A percentile compares a stretch with the other conserved stretches of the same genome.
phyloP scores from a whole-genome alignment of 2,797 vertebrate genomes.

The Danio aesculapii region DNA sequence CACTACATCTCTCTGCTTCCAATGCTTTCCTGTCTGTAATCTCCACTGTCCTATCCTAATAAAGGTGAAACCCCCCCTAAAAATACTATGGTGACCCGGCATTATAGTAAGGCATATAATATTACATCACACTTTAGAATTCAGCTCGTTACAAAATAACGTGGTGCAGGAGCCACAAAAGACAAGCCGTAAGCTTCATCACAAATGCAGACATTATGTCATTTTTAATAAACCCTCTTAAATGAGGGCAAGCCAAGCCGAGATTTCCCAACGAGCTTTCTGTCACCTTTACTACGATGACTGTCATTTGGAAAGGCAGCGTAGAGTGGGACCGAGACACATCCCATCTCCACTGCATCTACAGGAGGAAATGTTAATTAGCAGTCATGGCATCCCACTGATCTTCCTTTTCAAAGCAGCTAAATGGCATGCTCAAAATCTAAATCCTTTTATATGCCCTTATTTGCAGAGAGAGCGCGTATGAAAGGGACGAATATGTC shows the following conservation, averaged over 20 bases:
- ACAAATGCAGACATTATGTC: slow-evolving; percentile 56
- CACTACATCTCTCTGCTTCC: no score
- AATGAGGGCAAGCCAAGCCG: slow-evolving; percentile 73
- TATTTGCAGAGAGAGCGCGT: slow-evolving; percentile 72
- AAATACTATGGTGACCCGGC: no score
- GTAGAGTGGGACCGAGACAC: slow-evolving; percentile 72
- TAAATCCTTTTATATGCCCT: slow-evolving; percentile 79
- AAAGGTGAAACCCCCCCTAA: no score
- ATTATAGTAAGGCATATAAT: slow-evolving; percentile 20
- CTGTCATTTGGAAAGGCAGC: slow-evolving; percentile 76
- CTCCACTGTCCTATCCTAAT: no score
- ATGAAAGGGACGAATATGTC: slow-evolving; percentile 65
- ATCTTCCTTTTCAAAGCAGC: slow-evolving; percentile 71
- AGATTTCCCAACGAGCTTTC: slow-evolving; percentile 78
- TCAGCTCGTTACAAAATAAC: slow-evolving; percentile 32
- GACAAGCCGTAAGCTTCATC: slow-evolving; percentile 30
- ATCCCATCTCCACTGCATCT: slow-evolving; percentile 77
- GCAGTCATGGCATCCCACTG: slow-evolving; percentile 76
- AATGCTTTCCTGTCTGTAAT: no score
- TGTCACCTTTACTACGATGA: slow-evolving; percentile 82
- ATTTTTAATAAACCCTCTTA: slow-evolving; percentile 78
- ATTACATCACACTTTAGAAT: slow-evolving; percentile 38
- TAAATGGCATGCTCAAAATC: slow-evolving; percentile 77
- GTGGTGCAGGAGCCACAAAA: slow-evolving; percentile 27
- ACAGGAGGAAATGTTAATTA: slow-evolving; percentile 80